These are phyloP conservation scores for Heliconius hortense DNA, from an alignment of 2,888 invertebrate genomes.

Conservation along the genomic window DNA sequence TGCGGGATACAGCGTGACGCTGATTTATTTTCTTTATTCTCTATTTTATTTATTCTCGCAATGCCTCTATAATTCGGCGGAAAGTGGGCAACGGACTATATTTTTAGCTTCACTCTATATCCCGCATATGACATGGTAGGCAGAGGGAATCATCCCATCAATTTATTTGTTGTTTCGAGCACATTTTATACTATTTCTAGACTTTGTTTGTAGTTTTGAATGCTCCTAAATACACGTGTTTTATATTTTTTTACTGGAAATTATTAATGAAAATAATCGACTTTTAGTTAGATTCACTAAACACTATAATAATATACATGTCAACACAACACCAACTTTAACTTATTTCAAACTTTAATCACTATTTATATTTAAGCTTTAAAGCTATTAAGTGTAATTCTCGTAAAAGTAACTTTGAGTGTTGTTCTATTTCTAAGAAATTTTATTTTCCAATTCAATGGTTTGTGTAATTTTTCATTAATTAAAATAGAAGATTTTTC, in stretches of 20 bases:
- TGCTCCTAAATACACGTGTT: no score
- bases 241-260: no score
- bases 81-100: background rate
- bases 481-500: constrained; percentile 24
- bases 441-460: constrained; percentile 34
- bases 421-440: constrained; percentile 24
- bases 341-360: background rate
- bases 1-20: no score
- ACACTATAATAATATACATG: background rate
- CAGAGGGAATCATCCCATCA: no score
- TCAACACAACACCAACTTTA: background rate
- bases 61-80: background rate
- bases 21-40: no score
- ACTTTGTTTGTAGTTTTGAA: no score
- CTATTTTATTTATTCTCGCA: no score
- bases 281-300: background rate
- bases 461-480: constrained; percentile 28
- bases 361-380: background rate
- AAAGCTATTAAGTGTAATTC: background rate
- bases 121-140: background rate
- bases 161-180: no score
- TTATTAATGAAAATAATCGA: no score
- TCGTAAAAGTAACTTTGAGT: background rate
- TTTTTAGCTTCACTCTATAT: background rate
- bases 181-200: no score